phyloP scores from a whole-genome alignment of 2,797 vertebrate species.

The Hirundo rustica region DNA sequence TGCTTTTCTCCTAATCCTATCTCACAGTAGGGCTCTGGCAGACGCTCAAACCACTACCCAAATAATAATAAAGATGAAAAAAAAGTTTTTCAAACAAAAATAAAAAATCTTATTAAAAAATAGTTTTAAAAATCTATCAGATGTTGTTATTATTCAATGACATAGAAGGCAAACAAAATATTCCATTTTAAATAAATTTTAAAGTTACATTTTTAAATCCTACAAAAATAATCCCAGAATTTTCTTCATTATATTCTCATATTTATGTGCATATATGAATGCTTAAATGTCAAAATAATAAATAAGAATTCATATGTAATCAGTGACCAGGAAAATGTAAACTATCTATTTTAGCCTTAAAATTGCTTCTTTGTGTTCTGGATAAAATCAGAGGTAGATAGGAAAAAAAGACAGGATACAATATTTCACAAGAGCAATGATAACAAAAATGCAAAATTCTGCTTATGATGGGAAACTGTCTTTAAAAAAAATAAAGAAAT shows the following conservation, averaged over 20 bases:
- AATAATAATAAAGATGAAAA: neutral
- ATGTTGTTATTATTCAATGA: neutral
- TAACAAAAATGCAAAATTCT: neutral
- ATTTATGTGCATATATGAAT: neutral
- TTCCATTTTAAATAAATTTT: neutral
- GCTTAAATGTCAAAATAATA: slow-evolving; percentile 4
- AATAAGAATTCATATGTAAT: neutral
- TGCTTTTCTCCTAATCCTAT: too few relatives aligned
- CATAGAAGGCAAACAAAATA: neutral
- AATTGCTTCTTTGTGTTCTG: neutral
- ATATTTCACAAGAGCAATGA: neutral
- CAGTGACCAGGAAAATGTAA: neutral
- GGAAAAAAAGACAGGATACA: neutral
- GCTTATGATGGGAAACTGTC: neutral
- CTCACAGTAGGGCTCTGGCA: too few relatives aligned
- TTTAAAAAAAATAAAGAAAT: neutral
- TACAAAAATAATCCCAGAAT: neutral
- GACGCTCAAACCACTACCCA: too few relatives aligned
- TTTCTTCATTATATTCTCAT: neutral
- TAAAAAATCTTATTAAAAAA: neutral
- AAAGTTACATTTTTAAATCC: neutral
- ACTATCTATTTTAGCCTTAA: neutral
- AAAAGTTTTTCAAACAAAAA: neutral
- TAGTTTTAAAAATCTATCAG: neutral
- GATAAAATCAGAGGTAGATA: neutral